Conservation (phyloP, 2,113 vertebrate genomes). For the Shinisaurus crocodilurus region DNA sequence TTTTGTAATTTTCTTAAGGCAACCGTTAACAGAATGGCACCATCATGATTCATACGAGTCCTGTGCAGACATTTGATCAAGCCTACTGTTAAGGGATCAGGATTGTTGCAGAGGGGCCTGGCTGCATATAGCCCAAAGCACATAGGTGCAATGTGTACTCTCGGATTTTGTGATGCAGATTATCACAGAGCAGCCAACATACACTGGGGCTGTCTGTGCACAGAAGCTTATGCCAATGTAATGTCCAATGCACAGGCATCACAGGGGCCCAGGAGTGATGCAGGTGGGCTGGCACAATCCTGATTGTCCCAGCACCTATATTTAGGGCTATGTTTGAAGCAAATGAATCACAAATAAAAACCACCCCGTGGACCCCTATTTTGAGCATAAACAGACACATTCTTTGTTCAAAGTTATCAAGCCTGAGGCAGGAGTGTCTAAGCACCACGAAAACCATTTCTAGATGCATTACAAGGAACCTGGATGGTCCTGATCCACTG, state of each 20-base stretch:
- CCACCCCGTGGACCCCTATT: too few species aligned
- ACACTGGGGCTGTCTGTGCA: too few species aligned
- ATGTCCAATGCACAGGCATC: neutral
- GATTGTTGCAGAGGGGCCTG: neutral
- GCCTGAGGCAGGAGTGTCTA: neutral
- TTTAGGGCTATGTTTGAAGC: neutral
- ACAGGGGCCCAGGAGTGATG: neutral
- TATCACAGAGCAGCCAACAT: too few species aligned
- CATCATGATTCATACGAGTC: neutral
- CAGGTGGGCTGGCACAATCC: too few species aligned
- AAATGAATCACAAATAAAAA: neutral
- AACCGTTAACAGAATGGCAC: conserved; percentile 27
- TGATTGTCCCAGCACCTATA: too few species aligned
- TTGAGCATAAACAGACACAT: too few species aligned
- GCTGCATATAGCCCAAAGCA: neutral
- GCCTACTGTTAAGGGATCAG: neutral
- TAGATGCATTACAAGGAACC: neutral
- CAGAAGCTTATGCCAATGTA: neutral
- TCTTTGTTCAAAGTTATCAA: too few species aligned
- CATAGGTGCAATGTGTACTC: neutral
- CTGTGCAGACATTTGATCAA: neutral
- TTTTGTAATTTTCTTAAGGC: conserved; percentile 46
- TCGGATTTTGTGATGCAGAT: neutral
- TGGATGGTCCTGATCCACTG: neutral
- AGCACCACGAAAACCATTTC: neutral